A percentile compares a stretch with the other conserved stretches of the same genome.
Conservation (phyloP, 30 jellyfish, hydroid and myxozoan species). For the Hydra vulgaris region DNA sequence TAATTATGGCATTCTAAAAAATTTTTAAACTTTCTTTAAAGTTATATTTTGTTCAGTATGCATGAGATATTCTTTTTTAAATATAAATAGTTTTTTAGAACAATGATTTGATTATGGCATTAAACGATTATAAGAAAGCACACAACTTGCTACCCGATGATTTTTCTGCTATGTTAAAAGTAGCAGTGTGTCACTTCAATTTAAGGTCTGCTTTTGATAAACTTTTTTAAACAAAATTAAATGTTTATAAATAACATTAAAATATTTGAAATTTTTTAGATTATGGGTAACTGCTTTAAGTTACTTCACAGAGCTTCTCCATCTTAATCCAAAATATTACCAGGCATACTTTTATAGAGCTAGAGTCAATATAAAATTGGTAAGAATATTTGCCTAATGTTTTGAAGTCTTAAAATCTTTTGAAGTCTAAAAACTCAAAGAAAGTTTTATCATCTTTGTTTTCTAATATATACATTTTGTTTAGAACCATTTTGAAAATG, state of each 20-base stretch:
- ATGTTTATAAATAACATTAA: too few relatives aligned
- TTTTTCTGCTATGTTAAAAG: conserved; percentile 42
- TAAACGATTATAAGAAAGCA: conserved; percentile 67
- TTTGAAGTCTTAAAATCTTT: not conserved
- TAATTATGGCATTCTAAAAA: too few relatives aligned
- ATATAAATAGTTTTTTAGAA: too few relatives aligned
- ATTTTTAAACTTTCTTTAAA: too few relatives aligned
- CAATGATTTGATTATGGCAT: conserved; percentile 63
- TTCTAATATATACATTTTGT: too few relatives aligned
- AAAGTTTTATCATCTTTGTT: too few relatives aligned
- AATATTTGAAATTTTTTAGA: too few relatives aligned
- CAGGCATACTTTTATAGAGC: conserved; percentile 57
- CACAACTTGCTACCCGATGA: conserved; percentile 36
- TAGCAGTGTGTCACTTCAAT: conserved; percentile 62
- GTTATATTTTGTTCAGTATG: too few relatives aligned
- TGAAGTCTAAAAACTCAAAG: too few relatives aligned
- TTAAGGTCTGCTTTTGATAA: conserved; percentile 29
- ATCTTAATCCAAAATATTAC: conserved; percentile 44
- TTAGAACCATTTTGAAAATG: conserved; percentile 42
- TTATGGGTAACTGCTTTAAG: conserved; percentile 64
- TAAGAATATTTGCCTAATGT: not conserved
- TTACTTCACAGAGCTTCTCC: conserved; percentile 50
- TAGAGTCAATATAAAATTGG: conserved; percentile 50
- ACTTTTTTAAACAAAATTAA: not conserved
- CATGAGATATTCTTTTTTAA: too few relatives aligned